phyloP scores from a whole-genome alignment of 2,797 vertebrate genomes.

The Rousettus madagascariensis region DNA sequence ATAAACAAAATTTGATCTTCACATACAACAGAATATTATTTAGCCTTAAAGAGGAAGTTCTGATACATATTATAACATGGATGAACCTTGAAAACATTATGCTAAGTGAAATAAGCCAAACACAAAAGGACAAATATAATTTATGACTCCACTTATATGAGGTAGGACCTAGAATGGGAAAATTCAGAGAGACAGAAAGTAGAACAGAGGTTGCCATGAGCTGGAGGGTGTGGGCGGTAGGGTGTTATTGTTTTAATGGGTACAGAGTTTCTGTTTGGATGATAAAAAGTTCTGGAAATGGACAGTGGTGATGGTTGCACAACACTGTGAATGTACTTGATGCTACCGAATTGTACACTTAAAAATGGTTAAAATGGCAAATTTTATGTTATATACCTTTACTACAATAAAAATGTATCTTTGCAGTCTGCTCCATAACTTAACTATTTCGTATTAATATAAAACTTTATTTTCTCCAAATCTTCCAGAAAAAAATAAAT shows the following conservation, averaged over 20 bases:
- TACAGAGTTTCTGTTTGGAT: neutral
- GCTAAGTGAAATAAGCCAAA: neutral
- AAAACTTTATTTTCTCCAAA: constrained; percentile 13
- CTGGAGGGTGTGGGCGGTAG: rapidly evolving
- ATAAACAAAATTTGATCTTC: neutral
- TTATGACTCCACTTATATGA: neutral
- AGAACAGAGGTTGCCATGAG: neutral
- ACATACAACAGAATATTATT: neutral
- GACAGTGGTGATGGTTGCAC: rapidly evolving
- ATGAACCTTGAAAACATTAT: neutral
- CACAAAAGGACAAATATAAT: neutral
- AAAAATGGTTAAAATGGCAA: neutral
- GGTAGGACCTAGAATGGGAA: neutral
- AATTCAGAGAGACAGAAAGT: neutral
- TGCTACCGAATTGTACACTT: neutral
- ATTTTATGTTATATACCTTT: neutral
- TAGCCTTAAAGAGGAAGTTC: neutral
- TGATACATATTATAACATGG: neutral
- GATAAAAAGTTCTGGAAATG: neutral
- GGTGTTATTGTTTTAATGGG: neutral
- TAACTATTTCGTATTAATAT: neutral
- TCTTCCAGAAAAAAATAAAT: neutral
- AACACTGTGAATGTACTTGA: neutral
- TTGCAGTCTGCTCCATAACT: neutral
- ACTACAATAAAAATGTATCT: neutral